Evolutionary conservation across 2,797 vertebrate genomes (phyloP).

Genomic region (Astyanax mexicanus): DNA sequence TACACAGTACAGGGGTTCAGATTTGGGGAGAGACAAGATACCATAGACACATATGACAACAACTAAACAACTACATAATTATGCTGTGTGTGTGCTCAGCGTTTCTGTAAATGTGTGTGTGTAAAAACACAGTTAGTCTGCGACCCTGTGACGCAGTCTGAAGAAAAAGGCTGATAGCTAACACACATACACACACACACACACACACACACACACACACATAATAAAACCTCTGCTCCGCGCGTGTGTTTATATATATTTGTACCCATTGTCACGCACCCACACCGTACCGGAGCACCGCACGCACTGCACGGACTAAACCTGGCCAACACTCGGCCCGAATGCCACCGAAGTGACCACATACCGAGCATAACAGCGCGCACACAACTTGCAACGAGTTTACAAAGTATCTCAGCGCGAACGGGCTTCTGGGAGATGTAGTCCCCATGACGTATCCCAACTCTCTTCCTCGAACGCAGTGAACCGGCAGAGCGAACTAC

Average conservation of each 20-base stretch:
- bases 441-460: slow-evolving; percentile 64
- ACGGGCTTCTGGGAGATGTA: slow-evolving; percentile 77
- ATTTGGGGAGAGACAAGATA: not conserved
- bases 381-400: slow-evolving; percentile 85
- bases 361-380: slow-evolving; percentile 77
- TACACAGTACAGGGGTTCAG: too few relatives aligned
- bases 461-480: not conserved
- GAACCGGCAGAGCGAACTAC: slow-evolving; percentile 67
- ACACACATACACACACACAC: not conserved
- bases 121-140: slow-evolving; percentile 3
- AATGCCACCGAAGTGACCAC: slow-evolving; percentile 69
- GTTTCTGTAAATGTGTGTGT: not conserved
- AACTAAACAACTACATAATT: too few relatives aligned
- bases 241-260: too few relatives aligned
- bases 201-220: not conserved
- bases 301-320: not conserved
- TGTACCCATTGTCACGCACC: too few relatives aligned
- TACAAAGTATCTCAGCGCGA: slow-evolving; percentile 82
- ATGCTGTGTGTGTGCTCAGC: not conserved
- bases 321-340: not conserved
- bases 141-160: slow-evolving; percentile 48
- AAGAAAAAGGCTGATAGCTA: slow-evolving; percentile 9
- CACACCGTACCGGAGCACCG: not conserved
- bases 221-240: too few relatives aligned
- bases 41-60: too few relatives aligned